Evolutionary conservation across 1,140 invertebrate genomes (phyloP), one percentile per base, ranked within the genome.

Genomic region (Bombus affinis): DNA sequence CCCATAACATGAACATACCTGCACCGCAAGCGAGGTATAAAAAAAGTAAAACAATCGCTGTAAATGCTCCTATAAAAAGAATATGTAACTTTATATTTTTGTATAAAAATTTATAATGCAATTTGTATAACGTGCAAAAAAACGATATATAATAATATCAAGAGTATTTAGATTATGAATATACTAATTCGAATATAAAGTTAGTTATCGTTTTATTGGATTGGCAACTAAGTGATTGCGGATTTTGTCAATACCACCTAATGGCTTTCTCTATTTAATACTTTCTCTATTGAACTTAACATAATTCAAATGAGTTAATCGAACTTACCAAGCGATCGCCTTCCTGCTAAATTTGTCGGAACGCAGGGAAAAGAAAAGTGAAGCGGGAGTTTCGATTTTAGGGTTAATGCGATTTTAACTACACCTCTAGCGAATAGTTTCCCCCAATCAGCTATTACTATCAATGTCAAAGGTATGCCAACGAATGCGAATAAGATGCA

Each of bases 401-500:
- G 42, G 59, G 70, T 88, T 15, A 86, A 59, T 0, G 82, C 92
- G 3, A 94, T 53, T 2, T 92, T 83, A 13, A 94, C 94, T 39
- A 99, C 97, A 4, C 96, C 96, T 39, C 97, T 96, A n/a, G 98
- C 98, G 90, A 99, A 97, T 15, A 98, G 94, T 92, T 97, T 96
- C 53, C 99, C 99, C 95, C 98, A 97, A 93, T 99, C 98, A 12
- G 98, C 98, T 66, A 99, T 98, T 35, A 99, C 98, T 1, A 98
- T 98, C 59, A 99, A 95, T 10, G 98, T 99, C 71, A 99, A 95
- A 3, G 99, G 99, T 91, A 99, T 99, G 28, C 99, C 98, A 62
- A 99, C 96, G 71, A 99, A 96, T 15, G 98, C 98, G 93, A 99
- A 99, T 28, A 98, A 95, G 72, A 99, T 98, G 94, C 98, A 99